These are phyloP conservation scores for Wiebesia pumilae DNA, from an alignment of 1,140 invertebrate genomes.

Conservation along the genomic window DNA sequence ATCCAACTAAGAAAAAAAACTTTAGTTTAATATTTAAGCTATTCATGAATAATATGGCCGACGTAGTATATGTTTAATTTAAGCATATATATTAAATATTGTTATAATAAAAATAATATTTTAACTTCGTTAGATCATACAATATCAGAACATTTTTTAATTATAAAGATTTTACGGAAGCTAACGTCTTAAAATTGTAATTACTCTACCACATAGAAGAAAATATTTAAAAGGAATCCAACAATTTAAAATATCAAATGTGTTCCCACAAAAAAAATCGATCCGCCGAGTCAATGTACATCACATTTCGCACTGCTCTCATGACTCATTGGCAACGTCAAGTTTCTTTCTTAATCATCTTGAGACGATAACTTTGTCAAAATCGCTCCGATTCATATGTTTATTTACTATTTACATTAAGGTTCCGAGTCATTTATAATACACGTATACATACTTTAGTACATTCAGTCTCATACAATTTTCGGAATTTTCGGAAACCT, in stretches of 20 bases:
- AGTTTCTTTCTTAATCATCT: neutral
- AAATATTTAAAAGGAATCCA: too few species aligned
- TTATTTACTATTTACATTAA: neutral
- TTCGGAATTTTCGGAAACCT: neutral
- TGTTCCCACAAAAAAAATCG: constrained; percentile 10
- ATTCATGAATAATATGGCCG: too few species aligned
- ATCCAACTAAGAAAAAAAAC: too few species aligned
- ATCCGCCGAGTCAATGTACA: constrained; percentile 12
- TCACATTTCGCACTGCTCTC: constrained; percentile 16
- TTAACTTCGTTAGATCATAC: too few species aligned
- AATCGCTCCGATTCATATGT: constrained; percentile 1
- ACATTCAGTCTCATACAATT: neutral
- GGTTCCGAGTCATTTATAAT: neutral
- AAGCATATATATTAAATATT: too few species aligned
- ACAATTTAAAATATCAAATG: neutral
- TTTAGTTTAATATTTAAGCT: too few species aligned
- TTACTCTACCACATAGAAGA: too few species aligned
- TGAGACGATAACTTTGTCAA: neutral
- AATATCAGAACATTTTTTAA: too few species aligned
- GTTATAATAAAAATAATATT: too few species aligned
- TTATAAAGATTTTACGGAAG: too few species aligned
- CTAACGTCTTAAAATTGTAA: too few species aligned
- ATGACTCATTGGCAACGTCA: constrained; percentile 15
- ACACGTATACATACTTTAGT: neutral
- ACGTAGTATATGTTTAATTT: too few species aligned